Conservation (phyloP, 2,113 vertebrate species). For the Phalacrocorax pelagicus region DNA sequence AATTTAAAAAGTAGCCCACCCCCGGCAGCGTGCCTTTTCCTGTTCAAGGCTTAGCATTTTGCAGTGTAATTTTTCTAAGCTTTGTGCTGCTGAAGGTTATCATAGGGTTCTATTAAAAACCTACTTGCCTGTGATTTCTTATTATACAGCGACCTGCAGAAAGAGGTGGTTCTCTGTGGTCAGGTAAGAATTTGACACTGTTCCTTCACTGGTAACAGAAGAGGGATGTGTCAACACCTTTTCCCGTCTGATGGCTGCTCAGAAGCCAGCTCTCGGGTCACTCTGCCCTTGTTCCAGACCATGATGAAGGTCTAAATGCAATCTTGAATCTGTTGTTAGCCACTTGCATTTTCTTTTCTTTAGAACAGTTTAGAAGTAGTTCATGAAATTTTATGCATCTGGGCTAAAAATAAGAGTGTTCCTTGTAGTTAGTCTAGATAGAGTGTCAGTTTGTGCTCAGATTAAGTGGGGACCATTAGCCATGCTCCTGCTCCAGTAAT, state of each 20-base stretch:
- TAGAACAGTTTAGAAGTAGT: neutral
- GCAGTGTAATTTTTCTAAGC: neutral
- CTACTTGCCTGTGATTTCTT: neutral
- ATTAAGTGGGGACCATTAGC: slow-evolving; percentile 34
- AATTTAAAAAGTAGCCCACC: neutral
- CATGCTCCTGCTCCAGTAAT: slow-evolving; percentile 23
- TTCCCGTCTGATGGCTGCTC: neutral
- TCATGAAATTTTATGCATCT: neutral
- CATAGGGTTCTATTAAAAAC: neutral
- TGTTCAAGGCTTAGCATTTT: neutral
- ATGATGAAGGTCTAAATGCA: neutral
- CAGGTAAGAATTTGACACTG: neutral
- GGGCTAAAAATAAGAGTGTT: slow-evolving; percentile 6
- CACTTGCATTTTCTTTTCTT: neutral
- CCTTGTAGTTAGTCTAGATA: neutral
- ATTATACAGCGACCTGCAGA: neutral
- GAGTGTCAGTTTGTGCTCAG: neutral
- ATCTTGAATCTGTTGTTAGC: neutral
- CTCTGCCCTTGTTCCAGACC: neutral
- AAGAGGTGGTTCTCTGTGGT: neutral
- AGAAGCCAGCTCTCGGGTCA: neutral
- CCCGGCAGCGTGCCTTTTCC: neutral
- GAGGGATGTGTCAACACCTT: neutral
- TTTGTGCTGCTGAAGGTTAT: neutral
- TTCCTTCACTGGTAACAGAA: neutral